phyloP scores from a whole-genome alignment of 2,888 invertebrate genomes.

The Clivina fossor region DNA sequence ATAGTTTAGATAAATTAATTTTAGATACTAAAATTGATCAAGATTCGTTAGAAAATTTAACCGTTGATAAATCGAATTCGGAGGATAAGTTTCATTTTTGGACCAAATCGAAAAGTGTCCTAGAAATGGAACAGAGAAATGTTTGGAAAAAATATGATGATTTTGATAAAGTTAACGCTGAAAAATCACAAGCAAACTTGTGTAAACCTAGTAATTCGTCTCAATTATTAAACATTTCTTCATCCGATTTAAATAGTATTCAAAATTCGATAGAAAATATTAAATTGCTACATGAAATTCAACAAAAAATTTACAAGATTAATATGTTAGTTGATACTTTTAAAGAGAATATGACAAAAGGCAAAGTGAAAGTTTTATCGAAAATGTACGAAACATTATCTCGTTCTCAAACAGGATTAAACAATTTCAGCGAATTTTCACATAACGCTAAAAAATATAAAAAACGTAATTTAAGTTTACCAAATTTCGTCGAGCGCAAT shows the following conservation, averaged over 20 bases:
- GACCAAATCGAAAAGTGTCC: constrained; percentile 40
- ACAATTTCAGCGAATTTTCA: constrained; percentile 54
- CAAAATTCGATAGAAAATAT: constrained; percentile 58
- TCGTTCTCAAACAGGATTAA: constrained; percentile 55
- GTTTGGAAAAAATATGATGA: constrained; percentile 41
- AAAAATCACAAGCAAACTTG: constrained; percentile 20
- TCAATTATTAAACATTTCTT: constrained; percentile 29
- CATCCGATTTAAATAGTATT: constrained; percentile 43
- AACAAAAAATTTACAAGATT: constrained; percentile 70
- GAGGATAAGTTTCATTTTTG: constrained; percentile 35
- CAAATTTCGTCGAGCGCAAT: constrained; percentile 53
- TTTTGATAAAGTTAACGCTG: constrained; percentile 26
- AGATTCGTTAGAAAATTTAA: constrained; percentile 49
- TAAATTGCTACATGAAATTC: constrained; percentile 65
- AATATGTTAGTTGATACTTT: constrained; percentile 64
- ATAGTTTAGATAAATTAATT: constrained; percentile 49
- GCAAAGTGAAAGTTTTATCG: constrained; percentile 68
- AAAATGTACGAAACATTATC: constrained; percentile 72
- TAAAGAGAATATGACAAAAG: constrained; percentile 63
- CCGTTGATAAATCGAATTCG: constrained; percentile 43
- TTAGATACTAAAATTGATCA: constrained; percentile 47
- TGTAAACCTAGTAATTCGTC: constrained; percentile 19
- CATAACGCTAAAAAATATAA: constrained; percentile 57
- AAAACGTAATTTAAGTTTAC: constrained; percentile 67
- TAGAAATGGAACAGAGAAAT: constrained; percentile 45